Evolutionary conservation across 2,797 vertebrate species (phyloP).

Genomic region (Anabacerthia variegaticeps): DNA sequence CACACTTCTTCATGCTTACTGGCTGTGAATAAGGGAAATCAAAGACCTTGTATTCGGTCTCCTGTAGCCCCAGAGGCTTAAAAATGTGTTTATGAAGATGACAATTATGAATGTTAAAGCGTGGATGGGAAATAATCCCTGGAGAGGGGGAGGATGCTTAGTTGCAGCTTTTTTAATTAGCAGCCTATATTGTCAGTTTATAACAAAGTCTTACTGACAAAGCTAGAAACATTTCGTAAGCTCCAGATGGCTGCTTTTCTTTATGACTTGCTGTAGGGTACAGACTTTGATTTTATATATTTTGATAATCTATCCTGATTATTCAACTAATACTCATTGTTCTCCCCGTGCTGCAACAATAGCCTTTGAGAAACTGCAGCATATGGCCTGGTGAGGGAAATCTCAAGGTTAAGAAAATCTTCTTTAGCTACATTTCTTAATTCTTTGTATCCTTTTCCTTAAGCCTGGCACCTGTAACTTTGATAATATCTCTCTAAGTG

Average conservation of each 20-base stretch:
- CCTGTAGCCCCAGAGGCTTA: not conserved
- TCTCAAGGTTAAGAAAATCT: slow-evolving; percentile 16
- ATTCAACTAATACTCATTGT: slow-evolving; percentile 58
- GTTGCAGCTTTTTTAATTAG: slow-evolving; percentile 40
- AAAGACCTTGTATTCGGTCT: not conserved
- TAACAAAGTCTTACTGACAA: slow-evolving; percentile 29
- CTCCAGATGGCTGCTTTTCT: slow-evolving; percentile 64
- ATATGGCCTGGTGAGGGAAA: slow-evolving; percentile 15
- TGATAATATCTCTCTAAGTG: not conserved
- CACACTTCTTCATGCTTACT: not conserved
- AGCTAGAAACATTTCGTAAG: slow-evolving; percentile 32
- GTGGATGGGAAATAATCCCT: not conserved
- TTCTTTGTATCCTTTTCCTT: not conserved
- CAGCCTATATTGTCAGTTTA: slow-evolving; percentile 4
- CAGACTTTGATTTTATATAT: slow-evolving; percentile 58
- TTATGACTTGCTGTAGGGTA: slow-evolving; percentile 61
- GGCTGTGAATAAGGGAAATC: not conserved
- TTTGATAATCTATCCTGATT: slow-evolving; percentile 67
- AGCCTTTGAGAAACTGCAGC: slow-evolving; percentile 8
- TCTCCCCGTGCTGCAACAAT: not conserved
- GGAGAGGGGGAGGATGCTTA: slow-evolving; percentile 11
- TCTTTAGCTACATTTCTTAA: not conserved
- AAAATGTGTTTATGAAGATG: not conserved
- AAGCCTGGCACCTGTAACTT: not conserved
- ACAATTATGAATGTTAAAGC: not conserved